A percentile compares a stretch with the other conserved stretches of the same genome.
Evolutionary conservation across 2,888 invertebrate species (phyloP).

Genomic region (Sesamia inferens): DNA sequence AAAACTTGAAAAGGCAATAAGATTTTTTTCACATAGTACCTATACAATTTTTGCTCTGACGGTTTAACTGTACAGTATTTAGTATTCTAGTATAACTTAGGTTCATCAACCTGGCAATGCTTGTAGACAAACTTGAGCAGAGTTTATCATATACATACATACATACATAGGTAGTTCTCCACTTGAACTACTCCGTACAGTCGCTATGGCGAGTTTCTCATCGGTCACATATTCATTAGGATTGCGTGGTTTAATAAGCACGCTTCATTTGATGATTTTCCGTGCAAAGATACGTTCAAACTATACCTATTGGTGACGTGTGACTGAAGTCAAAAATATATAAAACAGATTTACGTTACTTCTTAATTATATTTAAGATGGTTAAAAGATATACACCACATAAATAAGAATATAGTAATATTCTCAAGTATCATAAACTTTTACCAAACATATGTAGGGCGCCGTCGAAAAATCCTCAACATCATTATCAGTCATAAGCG

Average conservation of each 20-base stretch:
- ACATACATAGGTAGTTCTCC: not conserved
- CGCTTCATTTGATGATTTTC: not conserved
- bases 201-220: slow-evolving; percentile 13
- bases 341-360: not conserved
- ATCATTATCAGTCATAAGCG: too few relatives aligned
- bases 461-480: not conserved
- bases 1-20: not conserved
- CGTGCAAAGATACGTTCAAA: not conserved
- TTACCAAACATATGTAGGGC: not conserved
- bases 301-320: too few relatives aligned
- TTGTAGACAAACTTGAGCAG: not conserved
- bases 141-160: slow-evolving; percentile 1
- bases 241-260: slow-evolving; percentile 25
- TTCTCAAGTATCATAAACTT: not conserved
- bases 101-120: not conserved
- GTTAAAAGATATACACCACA: too few relatives aligned
- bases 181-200: slow-evolving; percentile 27
- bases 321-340: not conserved
- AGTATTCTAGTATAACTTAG: not conserved
- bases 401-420: too few relatives aligned
- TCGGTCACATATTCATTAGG: slow-evolving; percentile 12
- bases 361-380: too few relatives aligned
- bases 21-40: not conserved
- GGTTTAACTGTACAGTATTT: not conserved
- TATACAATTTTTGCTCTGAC: not conserved